Percentiles rank a stretch among this genome's conserved stretches.
phyloP scores from a whole-genome alignment of 1,140 invertebrate genomes.

The Drosophila nebulosa region DNA sequence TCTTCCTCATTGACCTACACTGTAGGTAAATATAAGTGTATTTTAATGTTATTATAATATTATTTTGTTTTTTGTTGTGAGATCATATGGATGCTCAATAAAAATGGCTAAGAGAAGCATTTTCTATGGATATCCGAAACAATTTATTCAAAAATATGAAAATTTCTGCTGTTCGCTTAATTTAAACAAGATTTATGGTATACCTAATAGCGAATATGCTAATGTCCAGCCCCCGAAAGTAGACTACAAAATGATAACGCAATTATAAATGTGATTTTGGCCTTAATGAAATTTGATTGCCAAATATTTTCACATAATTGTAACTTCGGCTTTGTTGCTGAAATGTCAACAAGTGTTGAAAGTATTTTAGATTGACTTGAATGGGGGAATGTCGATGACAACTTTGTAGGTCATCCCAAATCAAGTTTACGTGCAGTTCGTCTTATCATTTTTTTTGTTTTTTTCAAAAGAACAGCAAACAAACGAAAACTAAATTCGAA shows the following conservation, averaged over 20 bases:
- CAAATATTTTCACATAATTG: neutral
- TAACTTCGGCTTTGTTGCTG: neutral
- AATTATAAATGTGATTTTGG: neutral
- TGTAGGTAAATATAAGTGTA: too few relatives aligned
- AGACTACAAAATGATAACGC: neutral
- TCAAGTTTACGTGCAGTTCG: neutral
- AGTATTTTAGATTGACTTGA: neutral
- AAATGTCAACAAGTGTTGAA: neutral
- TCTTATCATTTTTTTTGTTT: neutral
- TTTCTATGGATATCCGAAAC: too few relatives aligned
- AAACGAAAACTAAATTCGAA: slow-evolving; percentile 2
- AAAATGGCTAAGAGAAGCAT: too few relatives aligned
- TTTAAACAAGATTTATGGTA: neutral
- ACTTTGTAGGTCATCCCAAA: neutral
- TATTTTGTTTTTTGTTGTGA: too few relatives aligned
- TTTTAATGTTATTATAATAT: too few relatives aligned
- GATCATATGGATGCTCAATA: too few relatives aligned
- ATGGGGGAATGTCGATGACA: neutral
- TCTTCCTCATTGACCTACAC: too few relatives aligned
- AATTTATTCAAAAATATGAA: neutral
- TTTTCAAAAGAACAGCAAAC: neutral
- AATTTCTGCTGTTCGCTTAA: neutral
- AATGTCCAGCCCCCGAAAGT: neutral
- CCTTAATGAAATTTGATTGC: neutral
- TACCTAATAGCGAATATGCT: neutral